A percentile compares a stretch with the other conserved stretches of the same genome.
Conservation (phyloP, 2,113 vertebrate genomes). For the Ophthalmolycus amberensis region DNA sequence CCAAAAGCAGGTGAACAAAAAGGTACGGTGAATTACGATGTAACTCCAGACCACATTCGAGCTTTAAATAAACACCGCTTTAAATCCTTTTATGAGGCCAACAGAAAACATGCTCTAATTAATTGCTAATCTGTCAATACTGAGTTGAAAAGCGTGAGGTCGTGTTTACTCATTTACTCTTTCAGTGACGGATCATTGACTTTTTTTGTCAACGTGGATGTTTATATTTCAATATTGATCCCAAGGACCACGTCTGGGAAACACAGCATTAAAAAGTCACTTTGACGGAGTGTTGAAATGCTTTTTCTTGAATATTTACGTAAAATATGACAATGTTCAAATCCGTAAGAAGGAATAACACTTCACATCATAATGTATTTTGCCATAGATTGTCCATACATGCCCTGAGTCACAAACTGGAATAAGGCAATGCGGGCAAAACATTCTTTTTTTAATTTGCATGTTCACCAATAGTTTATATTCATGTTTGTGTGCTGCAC, state of each 20-base stretch:
- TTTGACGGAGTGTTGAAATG: conserved; percentile 35
- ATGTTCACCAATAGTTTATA: neutral
- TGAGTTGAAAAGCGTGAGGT: conserved; percentile 23
- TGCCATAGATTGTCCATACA: neutral
- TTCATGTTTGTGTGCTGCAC: neutral
- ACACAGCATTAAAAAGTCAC: conserved; percentile 58
- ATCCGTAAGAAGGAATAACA: neutral
- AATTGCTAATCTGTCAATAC: conserved; percentile 66
- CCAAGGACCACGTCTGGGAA: conserved; percentile 52
- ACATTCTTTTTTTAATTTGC: neutral
- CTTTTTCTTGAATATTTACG: conserved; percentile 3
- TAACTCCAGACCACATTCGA: neutral
- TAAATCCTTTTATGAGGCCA: conserved; percentile 40
- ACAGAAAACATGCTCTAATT: conserved; percentile 59
- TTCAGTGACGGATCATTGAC: conserved; percentile 66
- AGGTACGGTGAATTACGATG: neutral
- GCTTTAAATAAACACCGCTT: conserved; percentile 25
- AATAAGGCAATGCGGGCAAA: neutral
- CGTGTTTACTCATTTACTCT: conserved; percentile 72
- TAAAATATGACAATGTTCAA: conserved; percentile 11
- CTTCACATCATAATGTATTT: neutral
- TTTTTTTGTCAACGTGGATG: conserved; percentile 57
- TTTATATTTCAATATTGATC: conserved; percentile 77
- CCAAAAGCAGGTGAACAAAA: neutral
- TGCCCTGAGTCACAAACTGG: neutral